Percentiles rank a stretch among this genome's conserved stretches.
These are phyloP conservation scores for Nycticorax nycticorax DNA, from an alignment of 2,113 vertebrate species.

Conservation along the genomic window DNA sequence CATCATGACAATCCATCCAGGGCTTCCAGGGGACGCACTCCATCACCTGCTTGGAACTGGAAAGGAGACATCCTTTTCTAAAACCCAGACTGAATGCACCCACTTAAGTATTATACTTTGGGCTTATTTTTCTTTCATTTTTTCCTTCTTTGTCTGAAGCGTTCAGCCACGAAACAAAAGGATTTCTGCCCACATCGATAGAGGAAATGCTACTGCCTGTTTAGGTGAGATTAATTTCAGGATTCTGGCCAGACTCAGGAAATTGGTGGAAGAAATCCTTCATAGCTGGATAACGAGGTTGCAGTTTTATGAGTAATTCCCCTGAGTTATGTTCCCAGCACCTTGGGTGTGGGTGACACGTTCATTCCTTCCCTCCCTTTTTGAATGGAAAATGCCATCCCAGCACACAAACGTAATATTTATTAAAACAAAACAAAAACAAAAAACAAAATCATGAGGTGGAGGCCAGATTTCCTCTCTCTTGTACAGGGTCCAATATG, in stretches of 20 bases:
- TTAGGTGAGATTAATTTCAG: conserved; percentile 38
- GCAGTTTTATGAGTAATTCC: conserved; percentile 35
- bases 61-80: background rate
- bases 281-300: background rate
- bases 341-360: background rate
- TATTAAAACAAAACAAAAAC: background rate
- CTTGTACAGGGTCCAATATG: background rate
- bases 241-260: background rate
- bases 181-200: background rate
- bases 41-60: background rate
- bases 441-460: background rate
- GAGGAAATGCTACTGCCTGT: background rate
- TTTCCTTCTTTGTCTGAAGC: background rate
- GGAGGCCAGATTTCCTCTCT: background rate
- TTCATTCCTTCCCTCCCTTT: conserved; percentile 10
- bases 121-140: background rate
- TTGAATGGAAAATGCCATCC: conserved; percentile 35
- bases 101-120: background rate
- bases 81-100: background rate
- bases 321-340: background rate
- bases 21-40: background rate
- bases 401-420: background rate
- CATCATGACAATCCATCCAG: background rate
- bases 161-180: rapidly evolving
- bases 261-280: conserved; percentile 5